These are phyloP conservation scores for Rhopalosiphum padi DNA, from an alignment of 1,140 invertebrate genomes.

Conservation along the genomic window DNA sequence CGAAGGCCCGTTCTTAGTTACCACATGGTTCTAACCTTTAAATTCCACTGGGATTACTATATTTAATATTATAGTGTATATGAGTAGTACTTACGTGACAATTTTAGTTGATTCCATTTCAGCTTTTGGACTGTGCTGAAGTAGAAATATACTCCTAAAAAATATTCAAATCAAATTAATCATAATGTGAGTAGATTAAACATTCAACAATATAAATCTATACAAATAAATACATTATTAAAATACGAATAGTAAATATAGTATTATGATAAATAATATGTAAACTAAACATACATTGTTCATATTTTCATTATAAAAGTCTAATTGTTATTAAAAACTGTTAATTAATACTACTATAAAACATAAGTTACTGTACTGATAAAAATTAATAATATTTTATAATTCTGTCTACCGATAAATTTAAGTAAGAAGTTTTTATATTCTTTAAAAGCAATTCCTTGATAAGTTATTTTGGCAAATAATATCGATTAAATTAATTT, in stretches of 20 bases:
- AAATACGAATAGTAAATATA: neutral
- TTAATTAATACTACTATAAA: neutral
- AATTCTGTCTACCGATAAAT: neutral
- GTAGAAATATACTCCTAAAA: neutral
- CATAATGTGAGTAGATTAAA: neutral
- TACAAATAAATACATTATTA: neutral
- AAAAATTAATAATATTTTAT: neutral
- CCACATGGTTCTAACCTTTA: neutral
- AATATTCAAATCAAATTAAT: neutral
- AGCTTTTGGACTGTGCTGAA: neutral
- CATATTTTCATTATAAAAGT: neutral
- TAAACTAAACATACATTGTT: neutral
- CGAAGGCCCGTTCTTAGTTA: conserved; percentile 1
- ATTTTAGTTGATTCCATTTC: neutral
- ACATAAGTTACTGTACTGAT: neutral
- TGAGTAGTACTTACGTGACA: neutral
- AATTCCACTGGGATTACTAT: neutral
- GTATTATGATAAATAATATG: too few species aligned
- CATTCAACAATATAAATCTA: neutral
- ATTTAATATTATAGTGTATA: too few species aligned
- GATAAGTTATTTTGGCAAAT: neutral
- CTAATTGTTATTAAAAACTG: neutral
- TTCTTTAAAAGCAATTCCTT: neutral
- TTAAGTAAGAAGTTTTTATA: neutral
- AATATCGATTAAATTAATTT: neutral